phyloP scores from a whole-genome alignment of 1,140 invertebrate genomes.

The Sarcophaga bullata region DNA sequence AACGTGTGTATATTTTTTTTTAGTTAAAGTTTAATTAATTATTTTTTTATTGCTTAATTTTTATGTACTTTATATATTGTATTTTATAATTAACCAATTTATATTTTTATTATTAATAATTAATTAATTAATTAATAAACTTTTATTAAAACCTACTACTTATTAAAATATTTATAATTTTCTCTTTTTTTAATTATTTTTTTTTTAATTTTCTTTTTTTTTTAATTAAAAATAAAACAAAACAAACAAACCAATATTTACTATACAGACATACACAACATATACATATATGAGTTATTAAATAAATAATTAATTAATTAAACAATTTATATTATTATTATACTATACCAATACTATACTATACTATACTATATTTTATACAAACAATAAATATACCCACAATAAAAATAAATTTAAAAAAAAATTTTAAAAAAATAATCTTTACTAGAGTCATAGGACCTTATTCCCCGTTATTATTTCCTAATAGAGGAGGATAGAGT shows the following conservation, averaged over 20 bases:
- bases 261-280: neutral
- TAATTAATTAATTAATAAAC: neutral
- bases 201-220: neutral
- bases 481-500: no score
- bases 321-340: neutral
- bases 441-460: no score
- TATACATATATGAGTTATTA: neutral
- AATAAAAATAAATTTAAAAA: no score
- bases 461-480: no score
- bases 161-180: no score
- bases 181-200: no score
- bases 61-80: neutral
- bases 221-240: neutral
- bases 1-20: conserved; percentile 28
- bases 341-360: neutral
- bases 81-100: neutral
- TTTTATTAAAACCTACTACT: neutral
- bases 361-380: neutral
- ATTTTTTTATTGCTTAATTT: neutral
- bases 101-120: neutral
- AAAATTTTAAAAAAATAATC: no score
- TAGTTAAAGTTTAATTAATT: neutral
- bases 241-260: neutral
- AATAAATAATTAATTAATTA: neutral
- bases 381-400: neutral